These are phyloP conservation scores for Cyprinella venusta DNA, from an alignment of 2,797 vertebrate genomes.

Conservation along the genomic window DNA sequence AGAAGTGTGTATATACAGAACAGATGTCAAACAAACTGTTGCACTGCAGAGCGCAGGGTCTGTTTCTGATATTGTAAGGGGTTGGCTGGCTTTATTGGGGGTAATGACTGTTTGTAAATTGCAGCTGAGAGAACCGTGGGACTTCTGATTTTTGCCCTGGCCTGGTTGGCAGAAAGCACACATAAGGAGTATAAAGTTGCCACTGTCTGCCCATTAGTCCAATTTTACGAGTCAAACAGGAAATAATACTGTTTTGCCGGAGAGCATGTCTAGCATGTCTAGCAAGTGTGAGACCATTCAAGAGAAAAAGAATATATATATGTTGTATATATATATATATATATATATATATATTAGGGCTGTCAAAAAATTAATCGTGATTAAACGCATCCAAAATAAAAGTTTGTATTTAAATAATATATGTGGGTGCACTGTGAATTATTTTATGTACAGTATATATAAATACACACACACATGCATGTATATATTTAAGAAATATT, in stretches of 20 bases:
- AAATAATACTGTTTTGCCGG: slow-evolving; percentile 25
- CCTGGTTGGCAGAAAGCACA: slow-evolving; percentile 4
- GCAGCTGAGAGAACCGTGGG: slow-evolving; percentile 1
- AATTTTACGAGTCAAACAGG: slow-evolving; percentile 49
- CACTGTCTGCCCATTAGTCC: slow-evolving; percentile 29
- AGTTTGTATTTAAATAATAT: no score
- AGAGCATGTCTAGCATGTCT: background rate
- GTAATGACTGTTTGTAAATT: slow-evolving; percentile 44
- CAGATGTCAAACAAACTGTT: slow-evolving; percentile 49
- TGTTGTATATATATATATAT: no score
- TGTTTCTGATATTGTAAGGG: slow-evolving; percentile 40
- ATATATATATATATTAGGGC: no score
- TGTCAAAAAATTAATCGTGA: no score
- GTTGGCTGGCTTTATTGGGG: slow-evolving; percentile 39
- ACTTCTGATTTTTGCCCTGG: slow-evolving; percentile 13
- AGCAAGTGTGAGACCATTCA: background rate
- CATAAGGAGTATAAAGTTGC: slow-evolving; percentile 26
- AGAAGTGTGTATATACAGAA: background rate
- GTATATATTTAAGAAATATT: no score
- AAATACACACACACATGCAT: no score
- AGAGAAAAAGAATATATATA: background rate
- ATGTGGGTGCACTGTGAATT: no score
- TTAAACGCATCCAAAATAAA: no score
- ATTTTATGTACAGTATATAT: no score
- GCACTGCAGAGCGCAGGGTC: slow-evolving; percentile 5